Evolutionary conservation across 2,888 invertebrate genomes (phyloP), one percentile per base, ranked within the genome.

Genomic region (Stenichneumon culpator): DNA sequence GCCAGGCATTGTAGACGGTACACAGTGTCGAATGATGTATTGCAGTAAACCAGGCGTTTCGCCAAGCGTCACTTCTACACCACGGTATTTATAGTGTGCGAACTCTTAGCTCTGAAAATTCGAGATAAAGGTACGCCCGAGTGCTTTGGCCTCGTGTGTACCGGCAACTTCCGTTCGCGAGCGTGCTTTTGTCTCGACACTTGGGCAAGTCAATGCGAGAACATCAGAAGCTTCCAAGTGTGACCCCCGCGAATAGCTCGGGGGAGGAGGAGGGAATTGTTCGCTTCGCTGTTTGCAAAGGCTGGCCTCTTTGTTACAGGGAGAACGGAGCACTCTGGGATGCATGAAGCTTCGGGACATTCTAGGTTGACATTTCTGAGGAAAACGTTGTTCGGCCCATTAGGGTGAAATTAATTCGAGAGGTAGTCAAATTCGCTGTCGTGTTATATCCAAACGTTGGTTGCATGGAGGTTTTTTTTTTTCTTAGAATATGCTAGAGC

Each of bases 41-140:
- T 9, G 28, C 28, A 69, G 25, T 50, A 44, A 52, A 28, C n/a
- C 19, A 16, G 50, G 44, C 22, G 22, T 70, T 63, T 63, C 22
- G 39, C 60, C 69, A 22, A 63, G 22, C 36, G 63, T 63, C 72
- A n/a, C 25, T 14, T 47, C 50, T 11, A 5, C 54, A 7, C 60
- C 25, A 28, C 44, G 25, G 14, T 60, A 47, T 60, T 36, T 44
- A 60, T 57, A 39, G 11, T 57, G 54, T 54, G 28, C 19, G 25
- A 63, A 70, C 47, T 79, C 19, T 7, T 19, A 63, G 79, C 28
- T 32, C 22, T 79, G 60, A 16, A 72, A 79, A 83, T 57, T 54
- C 57, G 19, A 82, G 47, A 78, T 74, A 80, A 74, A 68, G 67
- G 57, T 65, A 60, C 54, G 65, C 4, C 36, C 54, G 73, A 79